Evolutionary conservation across 2,797 vertebrate species (phyloP).

Genomic region (Scleropages formosus): DNA sequence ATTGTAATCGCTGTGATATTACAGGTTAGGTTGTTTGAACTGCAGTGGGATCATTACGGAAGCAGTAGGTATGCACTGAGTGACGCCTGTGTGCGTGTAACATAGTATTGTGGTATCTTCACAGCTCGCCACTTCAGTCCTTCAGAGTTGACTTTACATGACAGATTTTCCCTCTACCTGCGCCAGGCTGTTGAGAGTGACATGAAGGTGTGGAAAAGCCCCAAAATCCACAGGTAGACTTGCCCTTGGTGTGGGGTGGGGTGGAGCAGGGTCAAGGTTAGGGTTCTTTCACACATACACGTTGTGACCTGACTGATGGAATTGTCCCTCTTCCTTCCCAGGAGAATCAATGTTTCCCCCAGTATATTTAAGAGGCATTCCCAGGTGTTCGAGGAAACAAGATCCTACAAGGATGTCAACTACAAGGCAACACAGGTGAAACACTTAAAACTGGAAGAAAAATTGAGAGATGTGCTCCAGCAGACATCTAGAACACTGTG

Average conservation of each 20-base stretch:
- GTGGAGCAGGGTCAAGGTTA: too few species aligned
- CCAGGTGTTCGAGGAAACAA: slow-evolving; percentile 92
- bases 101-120: slow-evolving; percentile 17
- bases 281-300: neutral
- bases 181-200: slow-evolving; percentile 93
- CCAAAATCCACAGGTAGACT: slow-evolving; percentile 95
- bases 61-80: too few species aligned
- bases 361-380: slow-evolving; percentile 99
- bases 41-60: neutral
- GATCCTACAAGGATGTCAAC: slow-evolving; percentile 79
- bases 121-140: slow-evolving; percentile 95
- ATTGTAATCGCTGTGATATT: too few species aligned
- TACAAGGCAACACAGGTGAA: slow-evolving; percentile 91
- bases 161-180: slow-evolving; percentile 97
- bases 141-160: slow-evolving; percentile 88
- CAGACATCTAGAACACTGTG: slow-evolving; percentile 71
- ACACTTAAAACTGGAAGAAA: too few species aligned
- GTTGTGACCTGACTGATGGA: neutral
- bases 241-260: neutral
- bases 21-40: too few species aligned
- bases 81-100: neutral
- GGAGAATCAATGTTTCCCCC: slow-evolving; percentile 99
- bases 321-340: slow-evolving; percentile 46
- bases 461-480: neutral
- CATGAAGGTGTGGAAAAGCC: slow-evolving; percentile 93